Evolutionary conservation across 2,888 invertebrate species (phyloP), one percentile per base, ranked within the genome.

Genomic region (Perithous albicinctus): DNA sequence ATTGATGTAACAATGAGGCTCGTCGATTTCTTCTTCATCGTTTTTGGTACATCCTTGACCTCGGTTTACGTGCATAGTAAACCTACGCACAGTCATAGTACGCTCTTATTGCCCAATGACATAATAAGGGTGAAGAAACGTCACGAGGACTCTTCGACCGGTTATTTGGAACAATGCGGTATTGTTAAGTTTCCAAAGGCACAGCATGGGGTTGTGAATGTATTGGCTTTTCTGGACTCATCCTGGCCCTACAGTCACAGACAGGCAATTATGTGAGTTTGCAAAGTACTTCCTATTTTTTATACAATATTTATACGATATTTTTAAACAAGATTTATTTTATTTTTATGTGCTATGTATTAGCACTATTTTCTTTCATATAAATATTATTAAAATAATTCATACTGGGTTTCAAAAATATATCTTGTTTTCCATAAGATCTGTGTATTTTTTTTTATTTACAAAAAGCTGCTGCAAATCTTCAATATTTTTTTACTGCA

Each of bases 211-310:
- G 63, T 85, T 12, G 89, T 92, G 6, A 91, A 89, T 23, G 91
- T 92, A 1, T 78, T 91, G 15, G 90, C 90, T 5, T 90, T 92
- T 74, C 81, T 91, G 63, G 90, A 92, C 72, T 83, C 88, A 2
- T 82, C 88, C 10, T 91, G 91, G 91, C 85, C 87, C 4, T 90
- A 87, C 66, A 92, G 91, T 83, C 88, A 89, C 67, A 83, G 88
- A n/a, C 91, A 92, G 82, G 89, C 90, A 8, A 75, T 86, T 63
- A 89, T 91, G 92, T 92, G 85, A 90, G 90, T 88, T 84, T 23
- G 3, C 1, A 56, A 56, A 26, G 12, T 18, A 46, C 1, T n/a
- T 8, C 26, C 46, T 41, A 54, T 35, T 43, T 70, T n/a, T n/a
- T n/a, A n/a, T n/a, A n/a, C n/a, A n/a, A n/a, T n/a, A n/a, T n/a